Conservation (phyloP, 1,140 invertebrate genomes). For the Cryptotermes secundus region DNA sequence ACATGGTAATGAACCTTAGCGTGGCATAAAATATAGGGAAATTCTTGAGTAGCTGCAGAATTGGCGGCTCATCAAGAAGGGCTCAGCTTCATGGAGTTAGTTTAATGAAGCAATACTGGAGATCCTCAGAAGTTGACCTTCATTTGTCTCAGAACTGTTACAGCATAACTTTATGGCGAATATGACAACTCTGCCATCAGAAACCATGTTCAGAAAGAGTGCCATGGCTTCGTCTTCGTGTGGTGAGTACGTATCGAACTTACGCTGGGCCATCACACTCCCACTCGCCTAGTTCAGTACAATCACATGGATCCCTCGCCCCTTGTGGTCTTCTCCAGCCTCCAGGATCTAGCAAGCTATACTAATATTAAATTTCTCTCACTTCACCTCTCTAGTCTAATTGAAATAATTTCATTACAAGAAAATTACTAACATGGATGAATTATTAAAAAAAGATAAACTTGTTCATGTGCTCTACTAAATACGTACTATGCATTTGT, state of each 20-base stretch:
- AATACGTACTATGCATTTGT: too few species aligned
- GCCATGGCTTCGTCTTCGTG: constrained; percentile 66
- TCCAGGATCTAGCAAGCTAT: constrained; percentile 55
- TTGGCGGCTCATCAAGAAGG: too few species aligned
- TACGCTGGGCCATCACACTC: constrained; percentile 61
- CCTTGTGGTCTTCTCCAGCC: constrained; percentile 55
- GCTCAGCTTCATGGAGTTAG: too few species aligned
- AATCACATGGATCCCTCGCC: constrained; percentile 63
- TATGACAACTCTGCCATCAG: constrained; percentile 59
- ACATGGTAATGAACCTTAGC: too few species aligned
- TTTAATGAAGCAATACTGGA: too few species aligned
- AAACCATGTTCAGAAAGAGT: constrained; percentile 62
- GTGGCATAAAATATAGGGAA: too few species aligned
- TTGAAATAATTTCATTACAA: background rate
- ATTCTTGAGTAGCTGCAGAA: too few species aligned
- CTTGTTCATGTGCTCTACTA: too few species aligned
- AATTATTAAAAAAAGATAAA: too few species aligned
- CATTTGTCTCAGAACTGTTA: background rate
- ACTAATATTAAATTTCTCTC: constrained; percentile 20
- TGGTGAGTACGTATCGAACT: constrained; percentile 66
- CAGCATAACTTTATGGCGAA: constrained; percentile 60
- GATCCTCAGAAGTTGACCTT: too few species aligned
- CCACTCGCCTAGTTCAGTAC: constrained; percentile 64
- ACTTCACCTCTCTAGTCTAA: background rate
- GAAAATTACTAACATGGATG: too few species aligned